Evolutionary conservation across 2,113 vertebrate genomes (phyloP), one percentile per base, ranked within the genome.

Genomic region (Hippocampus guttulatus): DNA sequence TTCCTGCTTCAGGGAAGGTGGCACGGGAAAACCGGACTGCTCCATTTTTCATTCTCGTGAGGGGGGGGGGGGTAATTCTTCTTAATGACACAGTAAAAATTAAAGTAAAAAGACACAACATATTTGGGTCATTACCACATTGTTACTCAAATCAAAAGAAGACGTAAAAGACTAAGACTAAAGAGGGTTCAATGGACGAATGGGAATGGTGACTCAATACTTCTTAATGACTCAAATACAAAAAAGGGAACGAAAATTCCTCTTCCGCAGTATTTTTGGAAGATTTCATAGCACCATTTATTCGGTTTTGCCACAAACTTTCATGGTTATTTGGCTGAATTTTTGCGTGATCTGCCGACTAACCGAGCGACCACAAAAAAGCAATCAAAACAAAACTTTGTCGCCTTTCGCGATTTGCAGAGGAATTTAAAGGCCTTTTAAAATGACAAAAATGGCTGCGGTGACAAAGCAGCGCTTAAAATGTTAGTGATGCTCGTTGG

Each of bases 401-500:
- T 65, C 3, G 23, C 20, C 61, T 55, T 55, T 55, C n/a, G 21
- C 1, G n/a, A 55, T 9, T 47, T 15, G 41, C 16, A 14, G 38
- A 65, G 27, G 41, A 3, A 45, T 16, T 45, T 45, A 65, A 61
- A 61, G 27, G 58, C 27, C 16, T 33, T 61, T 61, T 33, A 61
- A 65, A 47, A 45, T 47, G 4, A 25, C n/a, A 0, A 65, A 61
- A 64, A 65, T 65, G 40, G 63, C 63, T 65, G 63, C 10, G 40
- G 63, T 47, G n/a, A 25, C 63, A 21, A 23, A 62, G 60, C 10
- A 62, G 60, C 20, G 10, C 27, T 20, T 38, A 40, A 62, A 16
- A 62, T 40, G 45, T 65, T 23, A 65, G 63, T 65, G 63, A 65
- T 62, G 60, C 60, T 45, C 41, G 16, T 25, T 65, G 63, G 63